These are phyloP conservation scores for Rhinogobius similis DNA, from an alignment of 2,113 vertebrate genomes.

Conservation along the genomic window DNA sequence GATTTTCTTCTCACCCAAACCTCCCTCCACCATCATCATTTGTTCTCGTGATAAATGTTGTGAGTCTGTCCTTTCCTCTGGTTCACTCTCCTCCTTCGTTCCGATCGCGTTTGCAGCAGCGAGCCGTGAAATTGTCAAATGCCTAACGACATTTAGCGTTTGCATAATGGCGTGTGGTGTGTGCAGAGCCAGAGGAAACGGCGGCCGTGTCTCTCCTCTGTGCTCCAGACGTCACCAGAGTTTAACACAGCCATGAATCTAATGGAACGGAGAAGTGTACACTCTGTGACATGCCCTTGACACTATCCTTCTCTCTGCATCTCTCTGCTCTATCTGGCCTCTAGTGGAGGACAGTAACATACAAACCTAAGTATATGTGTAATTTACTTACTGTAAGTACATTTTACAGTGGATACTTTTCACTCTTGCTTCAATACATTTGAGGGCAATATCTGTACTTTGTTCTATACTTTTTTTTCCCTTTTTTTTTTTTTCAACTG, in stretches of 20 bases:
- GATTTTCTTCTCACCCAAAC: too few relatives aligned
- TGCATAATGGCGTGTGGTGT: slow-evolving; percentile 57
- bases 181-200: slow-evolving; percentile 37
- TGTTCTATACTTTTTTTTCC: too few relatives aligned
- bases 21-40: too few relatives aligned
- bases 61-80: slow-evolving; percentile 7
- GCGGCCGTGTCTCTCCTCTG: slow-evolving; percentile 52
- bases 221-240: slow-evolving; percentile 44
- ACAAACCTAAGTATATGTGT: too few relatives aligned
- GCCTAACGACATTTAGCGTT: slow-evolving; percentile 63
- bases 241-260: slow-evolving; percentile 56
- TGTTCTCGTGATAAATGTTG: slow-evolving; percentile 1
- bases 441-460: too few relatives aligned
- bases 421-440: too few relatives aligned
- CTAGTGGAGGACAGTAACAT: too few relatives aligned
- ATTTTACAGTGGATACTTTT: too few relatives aligned
- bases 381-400: too few relatives aligned
- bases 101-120: slow-evolving; percentile 39
- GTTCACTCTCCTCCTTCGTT: slow-evolving; percentile 28
- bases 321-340: too few relatives aligned
- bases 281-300: slow-evolving; percentile 33
- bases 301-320: slow-evolving; percentile 33
- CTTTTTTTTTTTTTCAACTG: too few relatives aligned
- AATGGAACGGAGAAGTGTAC: slow-evolving; percentile 48
- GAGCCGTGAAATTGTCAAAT: slow-evolving; percentile 73